Evolutionary conservation across 2,888 invertebrate species (phyloP), one percentile per base, ranked within the genome.

Genomic region (Phyto melanocephala): DNA sequence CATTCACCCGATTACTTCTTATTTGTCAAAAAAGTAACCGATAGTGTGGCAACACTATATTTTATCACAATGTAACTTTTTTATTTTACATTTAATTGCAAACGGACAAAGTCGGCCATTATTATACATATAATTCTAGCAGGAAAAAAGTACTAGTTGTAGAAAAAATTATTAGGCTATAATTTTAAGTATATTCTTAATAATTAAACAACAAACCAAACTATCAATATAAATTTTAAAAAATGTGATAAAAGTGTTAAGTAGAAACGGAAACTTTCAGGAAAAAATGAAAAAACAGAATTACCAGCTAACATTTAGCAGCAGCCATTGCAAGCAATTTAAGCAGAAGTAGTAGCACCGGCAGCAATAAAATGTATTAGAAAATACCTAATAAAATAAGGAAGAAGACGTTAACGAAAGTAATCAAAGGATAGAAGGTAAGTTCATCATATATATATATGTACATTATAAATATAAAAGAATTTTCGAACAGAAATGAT

Each of bases 341-440:
- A 17, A 68, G 72, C 65, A 67, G 42, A 20, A 28, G 56, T 54
- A 72, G 60, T 62, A 67, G 52, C 81, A 76, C 45, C 70, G 70
- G 47, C 65, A 71, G 67, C 54, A 67, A 45, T 54, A 54, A 54
- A 75, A 71, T 79, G 60, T 70, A 65, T 70, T 70, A 80, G 68
- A 78, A 71, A 67, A 67, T 75, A 68, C 65, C 65, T 45, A 70
- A 65, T 74, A 52, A 72, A 78, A 63, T 42, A 68, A 62, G 65
- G 75, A 35, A 45, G 63, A 78, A 68, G 62, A 67, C 60, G 35
- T 56, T 68, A 52, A 71, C 24, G 56, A 63, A 80, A 65, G 52
- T 65, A 65, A 62, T 68, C 20, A 70, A 76, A 76, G 75, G 58
- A 79, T 79, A 71, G 54, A 76, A 82, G 75, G 82, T 82, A 76